Conservation (phyloP, 2,888 invertebrate species). For the Rhodophaea formosa region DNA sequence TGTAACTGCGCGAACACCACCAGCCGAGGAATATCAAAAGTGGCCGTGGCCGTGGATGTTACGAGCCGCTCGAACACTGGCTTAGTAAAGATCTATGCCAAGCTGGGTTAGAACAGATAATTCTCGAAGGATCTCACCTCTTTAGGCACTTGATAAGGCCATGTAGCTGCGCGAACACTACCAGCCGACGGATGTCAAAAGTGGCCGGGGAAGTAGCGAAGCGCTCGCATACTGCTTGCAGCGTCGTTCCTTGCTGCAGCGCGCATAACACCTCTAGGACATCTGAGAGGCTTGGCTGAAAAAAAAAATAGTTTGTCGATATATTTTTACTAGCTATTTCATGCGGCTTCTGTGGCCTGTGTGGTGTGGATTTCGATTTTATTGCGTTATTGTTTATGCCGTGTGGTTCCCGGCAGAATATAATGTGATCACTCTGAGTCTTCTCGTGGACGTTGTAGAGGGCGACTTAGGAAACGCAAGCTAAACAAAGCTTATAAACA, state of each 20-base stretch:
- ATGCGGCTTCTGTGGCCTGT: too few relatives aligned
- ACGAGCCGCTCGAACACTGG: too few relatives aligned
- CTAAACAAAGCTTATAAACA: too few relatives aligned
- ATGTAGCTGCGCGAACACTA: slow-evolving; percentile 81
- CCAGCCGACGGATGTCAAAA: slow-evolving; percentile 74
- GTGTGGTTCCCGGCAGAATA: too few relatives aligned
- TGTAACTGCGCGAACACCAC: slow-evolving; percentile 82
- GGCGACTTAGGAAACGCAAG: too few relatives aligned
- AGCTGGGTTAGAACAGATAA: too few relatives aligned
- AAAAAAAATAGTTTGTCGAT: neutral
- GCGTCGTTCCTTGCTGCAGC: slow-evolving; percentile 68
- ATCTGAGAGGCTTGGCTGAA: slow-evolving; percentile 53
- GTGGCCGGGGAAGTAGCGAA: slow-evolving; percentile 36
- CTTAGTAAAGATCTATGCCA: too few relatives aligned
- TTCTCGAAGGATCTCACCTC: slow-evolving; percentile 61
- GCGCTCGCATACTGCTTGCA: slow-evolving; percentile 67
- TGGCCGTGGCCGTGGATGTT: slow-evolving; percentile 33
- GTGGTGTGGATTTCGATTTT: too few relatives aligned
- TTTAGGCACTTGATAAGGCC: slow-evolving; percentile 81
- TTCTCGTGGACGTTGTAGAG: too few relatives aligned
- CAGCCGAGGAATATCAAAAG: slow-evolving; percentile 72
- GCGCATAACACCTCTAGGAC: slow-evolving; percentile 60
- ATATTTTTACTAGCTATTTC: too few relatives aligned
- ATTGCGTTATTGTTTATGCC: too few relatives aligned
- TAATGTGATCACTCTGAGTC: too few relatives aligned